phyloP scores from a whole-genome alignment of 2,888 invertebrate genomes.

The Drosophila ustulata region DNA sequence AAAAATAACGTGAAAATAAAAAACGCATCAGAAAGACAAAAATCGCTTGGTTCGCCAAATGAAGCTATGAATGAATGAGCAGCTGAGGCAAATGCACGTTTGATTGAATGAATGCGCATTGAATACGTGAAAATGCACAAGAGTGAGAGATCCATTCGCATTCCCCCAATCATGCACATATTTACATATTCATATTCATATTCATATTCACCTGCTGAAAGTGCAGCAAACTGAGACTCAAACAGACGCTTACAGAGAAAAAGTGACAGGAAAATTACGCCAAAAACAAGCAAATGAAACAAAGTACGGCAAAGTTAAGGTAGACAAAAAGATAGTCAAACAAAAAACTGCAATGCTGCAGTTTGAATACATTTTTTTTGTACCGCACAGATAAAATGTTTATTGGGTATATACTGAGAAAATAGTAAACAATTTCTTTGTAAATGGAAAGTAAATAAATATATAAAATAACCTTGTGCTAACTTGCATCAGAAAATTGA shows the following conservation, averaged over 20 bases:
- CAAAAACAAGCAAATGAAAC: slow-evolving; percentile 46
- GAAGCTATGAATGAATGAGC: slow-evolving; percentile 63
- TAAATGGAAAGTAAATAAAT: neutral
- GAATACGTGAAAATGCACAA: slow-evolving; percentile 54
- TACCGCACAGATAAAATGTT: neutral
- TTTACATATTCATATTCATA: slow-evolving; percentile 51
- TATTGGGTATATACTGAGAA: neutral
- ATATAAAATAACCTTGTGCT: neutral
- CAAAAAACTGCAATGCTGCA: slow-evolving; percentile 66
- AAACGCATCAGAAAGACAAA: slow-evolving; percentile 47
- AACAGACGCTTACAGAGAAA: slow-evolving; percentile 4
- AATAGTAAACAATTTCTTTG: neutral
- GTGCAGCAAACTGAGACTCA: slow-evolving; percentile 25
- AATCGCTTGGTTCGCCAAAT: slow-evolving; percentile 59
- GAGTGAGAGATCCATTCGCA: slow-evolving; percentile 21
- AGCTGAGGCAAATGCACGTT: slow-evolving; percentile 64
- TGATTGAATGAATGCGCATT: slow-evolving; percentile 72
- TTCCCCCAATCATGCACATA: slow-evolving; percentile 14
- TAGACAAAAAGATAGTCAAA: slow-evolving; percentile 16
- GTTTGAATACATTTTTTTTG: slow-evolving; percentile 59
- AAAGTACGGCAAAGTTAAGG: slow-evolving; percentile 48
- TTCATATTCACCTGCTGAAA: slow-evolving; percentile 52
- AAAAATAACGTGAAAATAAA: slow-evolving; percentile 16
- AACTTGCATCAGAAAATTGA: too few species aligned
- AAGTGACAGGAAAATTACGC: slow-evolving; percentile 41